Percentiles rank a stretch among this genome's conserved stretches.
Conservation (phyloP, 2,113 vertebrate species). For the Donacobius atricapilla region DNA sequence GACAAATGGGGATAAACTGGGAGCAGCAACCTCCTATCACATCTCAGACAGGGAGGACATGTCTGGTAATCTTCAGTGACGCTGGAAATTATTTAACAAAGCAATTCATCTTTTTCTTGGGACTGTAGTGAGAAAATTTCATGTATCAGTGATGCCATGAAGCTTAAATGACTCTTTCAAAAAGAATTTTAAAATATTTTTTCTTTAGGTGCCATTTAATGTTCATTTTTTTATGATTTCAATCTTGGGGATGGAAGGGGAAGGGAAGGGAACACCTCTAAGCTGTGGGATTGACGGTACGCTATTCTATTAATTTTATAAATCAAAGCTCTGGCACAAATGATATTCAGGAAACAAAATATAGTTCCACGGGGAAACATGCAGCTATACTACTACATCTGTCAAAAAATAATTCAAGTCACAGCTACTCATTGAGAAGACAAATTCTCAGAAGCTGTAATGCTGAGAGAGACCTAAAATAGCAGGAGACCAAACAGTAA, state of each 20-base stretch:
- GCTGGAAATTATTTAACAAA: not conserved
- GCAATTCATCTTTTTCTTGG: not conserved
- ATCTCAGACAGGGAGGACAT: not conserved
- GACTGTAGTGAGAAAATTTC: not conserved
- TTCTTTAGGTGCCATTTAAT: not conserved
- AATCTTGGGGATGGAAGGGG: not conserved
- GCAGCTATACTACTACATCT: not conserved
- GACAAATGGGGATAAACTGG: fast-evolving
- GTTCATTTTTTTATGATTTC: not conserved
- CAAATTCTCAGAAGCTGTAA: not conserved
- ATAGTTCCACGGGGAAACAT: not conserved
- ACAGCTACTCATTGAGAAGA: not conserved
- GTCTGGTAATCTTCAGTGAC: not conserved
- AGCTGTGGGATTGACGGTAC: not conserved
- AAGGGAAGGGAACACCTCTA: not conserved
- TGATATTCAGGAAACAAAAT: not conserved
- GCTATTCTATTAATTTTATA: not conserved
- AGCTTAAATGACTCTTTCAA: not conserved
- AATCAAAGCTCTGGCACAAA: not conserved
- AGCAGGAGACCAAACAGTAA: not conserved
- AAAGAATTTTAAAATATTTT: not conserved
- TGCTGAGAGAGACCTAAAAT: not conserved
- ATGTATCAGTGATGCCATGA: not conserved
- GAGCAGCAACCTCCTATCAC: not conserved
- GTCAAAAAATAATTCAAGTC: not conserved